A percentile compares a stretch with the other conserved stretches of the same genome.
phyloP scores from a whole-genome alignment of 2,113 vertebrate species.

The Pterocles gutturalis region DNA sequence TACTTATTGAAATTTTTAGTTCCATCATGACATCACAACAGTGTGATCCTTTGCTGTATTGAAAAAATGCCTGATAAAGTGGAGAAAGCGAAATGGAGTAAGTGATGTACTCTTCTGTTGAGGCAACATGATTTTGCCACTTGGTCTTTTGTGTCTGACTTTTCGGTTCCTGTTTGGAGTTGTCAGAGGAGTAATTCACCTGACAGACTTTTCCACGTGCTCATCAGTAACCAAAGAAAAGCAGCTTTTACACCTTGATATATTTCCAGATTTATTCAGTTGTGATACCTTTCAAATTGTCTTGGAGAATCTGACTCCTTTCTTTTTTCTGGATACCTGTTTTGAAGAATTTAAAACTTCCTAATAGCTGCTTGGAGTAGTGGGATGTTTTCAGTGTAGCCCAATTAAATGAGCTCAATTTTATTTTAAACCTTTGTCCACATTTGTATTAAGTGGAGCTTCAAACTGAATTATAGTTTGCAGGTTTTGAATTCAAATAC shows the following conservation, averaged over 20 bases:
- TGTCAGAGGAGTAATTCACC: neutral
- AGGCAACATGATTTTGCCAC: neutral
- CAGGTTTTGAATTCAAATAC: neutral
- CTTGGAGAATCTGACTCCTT: neutral
- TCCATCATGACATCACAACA: neutral
- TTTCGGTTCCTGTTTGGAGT: rapidly evolving
- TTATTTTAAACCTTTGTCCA: neutral
- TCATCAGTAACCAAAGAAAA: neutral
- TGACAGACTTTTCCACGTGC: neutral
- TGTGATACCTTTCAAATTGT: neutral
- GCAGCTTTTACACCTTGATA: neutral
- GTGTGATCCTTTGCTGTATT: neutral
- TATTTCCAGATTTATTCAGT: neutral
- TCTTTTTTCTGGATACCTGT: neutral
- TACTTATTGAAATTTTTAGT: neutral
- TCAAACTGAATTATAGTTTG: neutral
- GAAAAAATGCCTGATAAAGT: neutral
- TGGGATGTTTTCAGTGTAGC: neutral
- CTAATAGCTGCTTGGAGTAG: neutral
- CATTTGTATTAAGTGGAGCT: neutral
- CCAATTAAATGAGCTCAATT: neutral
- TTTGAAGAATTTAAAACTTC: neutral
- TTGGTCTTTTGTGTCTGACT: neutral
- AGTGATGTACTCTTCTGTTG: neutral
- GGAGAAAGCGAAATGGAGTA: neutral